phyloP scores from a whole-genome alignment of 2,797 vertebrate species.

The Silurus aristotelis region DNA sequence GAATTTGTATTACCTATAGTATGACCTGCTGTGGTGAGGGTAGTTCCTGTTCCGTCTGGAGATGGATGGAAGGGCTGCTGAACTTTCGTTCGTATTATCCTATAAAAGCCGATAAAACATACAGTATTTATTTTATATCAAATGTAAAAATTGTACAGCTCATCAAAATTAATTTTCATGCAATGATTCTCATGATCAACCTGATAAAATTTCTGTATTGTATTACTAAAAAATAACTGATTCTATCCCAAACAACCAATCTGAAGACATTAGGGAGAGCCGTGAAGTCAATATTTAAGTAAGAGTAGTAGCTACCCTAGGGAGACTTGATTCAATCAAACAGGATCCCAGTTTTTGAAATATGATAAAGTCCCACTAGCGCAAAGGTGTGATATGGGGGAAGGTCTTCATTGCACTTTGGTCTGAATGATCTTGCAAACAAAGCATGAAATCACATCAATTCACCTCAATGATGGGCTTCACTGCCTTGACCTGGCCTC shows the following conservation, averaged over 20 bases:
- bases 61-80: conserved; percentile 99
- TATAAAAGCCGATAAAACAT: conserved; percentile 65
- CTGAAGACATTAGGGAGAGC: conserved; percentile 73
- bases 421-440: conserved; percentile 84
- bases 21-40: conserved; percentile 91
- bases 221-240: conserved; percentile 61
- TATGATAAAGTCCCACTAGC: conserved; percentile 79
- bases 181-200: conserved; percentile 59
- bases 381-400: conserved; percentile 80
- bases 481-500: conserved; percentile 74
- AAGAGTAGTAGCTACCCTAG: conserved; percentile 69
- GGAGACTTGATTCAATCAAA: conserved; percentile 79
- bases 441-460: conserved; percentile 92
- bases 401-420: conserved; percentile 82
- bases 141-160: neutral
- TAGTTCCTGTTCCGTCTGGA: conserved; percentile 87
- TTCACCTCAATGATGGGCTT: conserved; percentile 88
- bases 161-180: conserved; percentile 58
- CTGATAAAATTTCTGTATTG: conserved; percentile 62
- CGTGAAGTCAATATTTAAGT: conserved; percentile 64
- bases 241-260: conserved; percentile 76
- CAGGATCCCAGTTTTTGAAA: conserved; percentile 77
- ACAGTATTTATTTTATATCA: conserved; percentile 22
- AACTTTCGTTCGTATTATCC: conserved; percentile 99
- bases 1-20: conserved; percentile 87